Evolutionary conservation across 1,140 invertebrate species (phyloP), one percentile per base, ranked within the genome.

Genomic region (Drosophila littoralis): DNA sequence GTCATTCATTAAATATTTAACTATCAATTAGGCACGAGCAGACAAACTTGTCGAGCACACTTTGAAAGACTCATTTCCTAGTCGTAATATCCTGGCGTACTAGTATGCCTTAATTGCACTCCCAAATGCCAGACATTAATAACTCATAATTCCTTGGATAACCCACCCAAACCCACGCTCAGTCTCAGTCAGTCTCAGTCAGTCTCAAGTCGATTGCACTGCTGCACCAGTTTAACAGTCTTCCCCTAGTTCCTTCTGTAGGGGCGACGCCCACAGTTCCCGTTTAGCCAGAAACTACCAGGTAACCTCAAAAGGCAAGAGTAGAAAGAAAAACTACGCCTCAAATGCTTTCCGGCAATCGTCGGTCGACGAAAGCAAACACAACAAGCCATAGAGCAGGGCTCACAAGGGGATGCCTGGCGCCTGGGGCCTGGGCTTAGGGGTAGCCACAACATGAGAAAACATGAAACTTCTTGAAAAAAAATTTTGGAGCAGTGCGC

Each of bases 291-390:
- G 61, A 76, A 79, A 72, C 54, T 59, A 55, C 46, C 63, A 79
- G 80, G 69, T 88, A 88, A 88, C 84, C 83, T 77, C 83, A 86
- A 82, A 78, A 66, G 17, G 40, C 45, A 45, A 69, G 55, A 48
- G 58, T 43, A 55, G 63, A 65, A 43, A 81, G 4, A 28, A 28
- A 28, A 28, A 59, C 58, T 61, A 81, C 79, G 59, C 80, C 84
- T 89, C 77, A 82, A 83, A 86, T 86, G 52, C 73, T 75, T 86
- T 86, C 83, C 82, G 82, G 72, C 66, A 45, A 55, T 76, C 57
- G 81, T 55, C 63, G 75, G 15, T 6, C 46, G 50, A 42, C 40
- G 40, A 77, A 77, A 38, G 70, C 58, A 69, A 55, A 68, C 35
- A 67, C 46, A 59, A 67, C 69, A 51, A 65, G 68, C 22, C 22